Evolutionary conservation across 1,140 invertebrate species (phyloP), one percentile per base, ranked within the genome.

Genomic region (Drosophila yakuba): DNA sequence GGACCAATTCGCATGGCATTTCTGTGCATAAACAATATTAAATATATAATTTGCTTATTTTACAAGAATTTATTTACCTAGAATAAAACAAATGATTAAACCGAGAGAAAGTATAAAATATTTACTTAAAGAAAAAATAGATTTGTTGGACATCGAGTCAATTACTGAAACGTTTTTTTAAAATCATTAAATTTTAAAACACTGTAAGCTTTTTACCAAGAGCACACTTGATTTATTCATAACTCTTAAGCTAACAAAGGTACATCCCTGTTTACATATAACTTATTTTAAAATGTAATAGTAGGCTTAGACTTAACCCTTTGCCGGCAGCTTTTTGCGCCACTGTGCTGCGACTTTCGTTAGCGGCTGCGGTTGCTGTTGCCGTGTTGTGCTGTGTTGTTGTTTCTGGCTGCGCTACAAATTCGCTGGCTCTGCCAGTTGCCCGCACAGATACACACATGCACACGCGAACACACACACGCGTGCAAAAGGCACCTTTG

Each of bases 371-470:
- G 47, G 62, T 67, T 57, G 59, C 52, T 74, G 47, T 61, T 63
- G 69, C 60, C 60, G 58, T 72, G 66, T 69, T 61, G 71, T 38
- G 60, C 25, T 69, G 55, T 57, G 39, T 32, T 41, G 10, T 51
- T 55, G 61, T 67, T 64, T 67, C 76, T 74, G 82, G 81, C 80
- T 84, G 73, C 81, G 81, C 81, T 84, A 85, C 82, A 85, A 85
- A 85, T 85, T 85, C 57, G 81, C 77, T 85, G 78, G 78, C 82
- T 78, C 74, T 72, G 82, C 75, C 83, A 73, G 74, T 85, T 80
- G 69, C 52, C 38, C 62, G 75, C 54, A 80, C 32, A 28, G 10
- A 68, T 41, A 51, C 64, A 63, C 23, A 47, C 20, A 35, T 32
- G 32, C 17, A 36, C 32, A 63, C 23, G 44, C 20, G 17, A 23